Evolutionary conservation across 92 coral and sea anemone genomes (phyloP), one percentile per base, ranked within the genome.

Genomic region (Phymanthus crucifer): DNA sequence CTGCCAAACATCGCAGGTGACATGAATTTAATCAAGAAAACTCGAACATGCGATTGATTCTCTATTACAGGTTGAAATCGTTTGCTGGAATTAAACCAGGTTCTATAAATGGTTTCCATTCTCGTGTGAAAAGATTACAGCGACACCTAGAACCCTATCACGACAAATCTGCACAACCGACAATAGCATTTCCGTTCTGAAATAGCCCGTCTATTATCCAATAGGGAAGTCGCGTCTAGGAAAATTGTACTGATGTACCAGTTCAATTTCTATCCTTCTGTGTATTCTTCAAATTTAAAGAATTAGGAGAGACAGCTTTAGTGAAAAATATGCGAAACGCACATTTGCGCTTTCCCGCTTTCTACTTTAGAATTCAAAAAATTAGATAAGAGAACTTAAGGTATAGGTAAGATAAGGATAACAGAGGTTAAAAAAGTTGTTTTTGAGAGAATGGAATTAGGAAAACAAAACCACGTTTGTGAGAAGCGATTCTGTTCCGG

Each of bases 201-300:
- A 61, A 61, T 61, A 29, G 68, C 68, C 68, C 29, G 29, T n/a
- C 68, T 61, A 61, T 61, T 61, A 61, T 61, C 68, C 68, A 61
- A 61, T 61, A 61, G 68, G 68, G 35, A 19, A 29, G 9, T 61
- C 4, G 68, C 13, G 33, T 24, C 35, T 24, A 2, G 33, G 68
- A 17, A 17, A 5, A 24, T 26, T 6, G 16, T 61, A 26, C 10
- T 27, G 11, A 27, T 61, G 33, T 61, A 26, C 29, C 10, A 24
- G 64, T 54, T 54, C 21, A 54, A 61, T 27, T 33, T 27, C 13
- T 27, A 26, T 7, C 13, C 7, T 0, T 26, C 13, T 61, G 5
- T 54, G 64, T 43, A 43, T 43, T 23, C 64, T 54, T 19, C 1
- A 1, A 54, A 54, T 54, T 61, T 27, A 34, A 16, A 33, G 33